Evolutionary conservation across 1,140 invertebrate genomes (phyloP), one percentile per base, ranked within the genome.

Genomic region (Zaprionus camerounensis): DNA sequence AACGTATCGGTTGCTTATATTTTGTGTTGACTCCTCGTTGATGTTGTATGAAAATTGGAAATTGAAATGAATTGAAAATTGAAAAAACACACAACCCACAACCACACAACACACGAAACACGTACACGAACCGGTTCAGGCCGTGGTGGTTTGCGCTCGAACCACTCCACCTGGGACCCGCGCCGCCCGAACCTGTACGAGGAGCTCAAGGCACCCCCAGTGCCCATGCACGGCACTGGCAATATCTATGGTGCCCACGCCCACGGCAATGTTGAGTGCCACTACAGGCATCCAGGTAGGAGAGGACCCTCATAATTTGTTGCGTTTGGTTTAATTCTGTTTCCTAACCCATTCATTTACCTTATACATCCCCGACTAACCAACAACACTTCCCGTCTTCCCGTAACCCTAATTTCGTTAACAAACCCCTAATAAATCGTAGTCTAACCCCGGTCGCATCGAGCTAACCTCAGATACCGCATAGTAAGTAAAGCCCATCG

Each of bases 131-230:
- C 55, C 41, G 51, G 75, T 72, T 63, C 74, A 93, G 92, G 91
- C 68, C 91, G 90, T 79, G 78, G 92, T 88, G 82, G 91, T 44
- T 71, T 92, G 92, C 94, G 95, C 80, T 93, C 94, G 53, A 95
- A 95, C 93, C 96, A 96, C 93, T 96, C 96, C 31, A 97, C 97
- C 85, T 97, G 97, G 97, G 96, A 97, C 93, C 97, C 97, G 57
- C 94, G 97, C 55, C 94, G 97, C 64, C 96, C 97, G 91, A 96
- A 97, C 93, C 79, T 92, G 61, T 98, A 98, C 93, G 97, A 97
- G 94, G 96, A 97, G 93, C 94, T 96, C 84, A 94, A 94, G 91
- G 86, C 92, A n/a, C 94, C 95, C 46, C 95, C 95, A 81, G 94
- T 93, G 36, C 92, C 92, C 58, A 75, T 92, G 80, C 91, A 91